Evolutionary conservation across 2,113 vertebrate genomes (phyloP).

Genomic region (Petroica traversi): DNA sequence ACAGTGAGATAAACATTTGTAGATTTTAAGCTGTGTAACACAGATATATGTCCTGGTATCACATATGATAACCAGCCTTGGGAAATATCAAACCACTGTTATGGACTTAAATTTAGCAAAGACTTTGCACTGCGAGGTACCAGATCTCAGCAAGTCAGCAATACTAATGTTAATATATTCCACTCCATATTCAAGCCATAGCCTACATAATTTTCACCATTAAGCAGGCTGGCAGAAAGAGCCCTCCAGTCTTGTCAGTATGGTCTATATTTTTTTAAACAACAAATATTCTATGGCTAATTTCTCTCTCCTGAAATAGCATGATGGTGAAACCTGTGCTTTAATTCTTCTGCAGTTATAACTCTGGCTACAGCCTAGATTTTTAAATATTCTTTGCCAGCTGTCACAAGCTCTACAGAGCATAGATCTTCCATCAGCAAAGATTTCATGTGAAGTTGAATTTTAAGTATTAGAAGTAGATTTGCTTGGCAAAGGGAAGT

Average conservation of each 20-base stretch:
- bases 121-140: background rate
- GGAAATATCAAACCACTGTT: background rate
- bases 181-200: background rate
- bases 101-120: background rate
- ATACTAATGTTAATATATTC: background rate
- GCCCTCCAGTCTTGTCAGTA: background rate
- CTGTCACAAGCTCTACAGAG: background rate
- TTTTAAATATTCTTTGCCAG: background rate
- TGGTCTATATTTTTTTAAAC: background rate
- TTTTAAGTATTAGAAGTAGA: background rate
- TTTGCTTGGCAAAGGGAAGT: background rate
- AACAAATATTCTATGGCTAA: background rate
- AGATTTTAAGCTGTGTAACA: background rate
- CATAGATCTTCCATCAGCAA: background rate
- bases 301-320: background rate
- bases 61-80: background rate
- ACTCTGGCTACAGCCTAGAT: background rate
- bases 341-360: background rate
- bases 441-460: background rate
- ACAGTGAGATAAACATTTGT: background rate
- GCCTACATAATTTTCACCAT: background rate
- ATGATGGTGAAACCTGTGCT: background rate
- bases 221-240: background rate
- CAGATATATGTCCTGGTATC: background rate
- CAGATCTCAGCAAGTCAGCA: background rate